Base-by-base conservation (phyloP, 2,113 vertebrate genomes). In the Speoplatyrhinus poulsoni region DNA sequence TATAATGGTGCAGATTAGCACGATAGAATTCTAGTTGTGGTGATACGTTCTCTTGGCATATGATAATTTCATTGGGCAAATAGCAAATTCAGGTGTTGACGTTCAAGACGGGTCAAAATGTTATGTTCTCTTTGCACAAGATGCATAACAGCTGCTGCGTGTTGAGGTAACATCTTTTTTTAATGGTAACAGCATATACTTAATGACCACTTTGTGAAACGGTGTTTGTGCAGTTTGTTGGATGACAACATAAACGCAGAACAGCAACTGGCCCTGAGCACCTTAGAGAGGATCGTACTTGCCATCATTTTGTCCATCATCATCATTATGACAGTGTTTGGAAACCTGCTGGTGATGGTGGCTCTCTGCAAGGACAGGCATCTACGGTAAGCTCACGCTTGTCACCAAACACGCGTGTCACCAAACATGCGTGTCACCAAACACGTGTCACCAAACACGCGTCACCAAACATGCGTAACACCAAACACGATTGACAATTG, bases 261-360 rank as follows among this genome's bases (percentile, higher is more conserved):
- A 46, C 76, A 82, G 26, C 65, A 73, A 67, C 82, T 85, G 52
- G 74, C 85, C 64, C 75, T 90, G 47, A 89, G 64, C 63, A 82
- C 80, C 1, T 17, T 88, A 57, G 91, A 91, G 78, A 92, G 76
- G 1, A 76, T 89, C 9, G 19, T 89, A 19, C 90, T 94, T 62
- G 82, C 88, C 58, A 60, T 92, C 65, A 87, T 93, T 69, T 90
- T 94, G 68, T 86, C 87, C 50, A 64, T 90, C 72, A 90, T 94
- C 63, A 94, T 94, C 64, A 74, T 93, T 49, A 89, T 94, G 91
- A 93, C 93, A 0, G 90, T 92, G 46, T 90, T 93, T 46, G 93
- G 93, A 3, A 94, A 94, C 76, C 82, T 94, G 49, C 85, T 94
- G 76, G 93, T 94, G 16, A 93, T 94, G 92, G 93, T 94, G 75